Conservation (phyloP, 30 jellyfish, hydroid and myxozoan genomes). For the Phacellophora camtschatica region DNA sequence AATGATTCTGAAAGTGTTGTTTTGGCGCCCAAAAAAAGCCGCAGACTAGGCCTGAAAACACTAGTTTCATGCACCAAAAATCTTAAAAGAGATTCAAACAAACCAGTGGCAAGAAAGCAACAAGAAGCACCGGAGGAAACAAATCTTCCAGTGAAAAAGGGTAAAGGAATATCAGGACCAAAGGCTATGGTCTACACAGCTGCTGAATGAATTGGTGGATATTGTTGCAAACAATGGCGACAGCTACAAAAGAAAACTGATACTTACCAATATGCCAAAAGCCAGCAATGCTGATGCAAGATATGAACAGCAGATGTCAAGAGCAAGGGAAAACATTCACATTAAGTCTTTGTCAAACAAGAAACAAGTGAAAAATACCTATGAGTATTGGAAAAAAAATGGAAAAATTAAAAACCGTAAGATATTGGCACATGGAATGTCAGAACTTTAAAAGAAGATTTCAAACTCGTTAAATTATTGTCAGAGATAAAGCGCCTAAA, state of each 20-base stretch:
- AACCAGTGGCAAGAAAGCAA: constrained; percentile 11
- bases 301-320: constrained; percentile 57
- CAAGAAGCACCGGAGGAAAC: constrained; percentile 1
- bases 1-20: neutral
- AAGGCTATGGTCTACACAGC: constrained; percentile 58
- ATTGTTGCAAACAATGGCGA: constrained; percentile 55
- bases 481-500: no score
- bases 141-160: constrained; percentile 18
- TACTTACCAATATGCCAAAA: constrained; percentile 30
- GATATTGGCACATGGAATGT: no score
- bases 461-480: no score
- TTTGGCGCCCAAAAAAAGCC: constrained; percentile 27
- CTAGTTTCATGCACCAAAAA: constrained; percentile 8
- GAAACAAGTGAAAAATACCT: constrained; percentile 45
- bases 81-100: constrained; percentile 3
- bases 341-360: constrained; percentile 27
- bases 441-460: no score
- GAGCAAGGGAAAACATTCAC: constrained; percentile 47
- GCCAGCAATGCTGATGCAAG: constrained; percentile 59
- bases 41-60: constrained; percentile 26
- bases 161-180: constrained; percentile 38
- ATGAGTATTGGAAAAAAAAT: constrained; percentile 53
- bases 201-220: constrained; percentile 48
- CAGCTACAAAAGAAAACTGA: constrained; percentile 55
- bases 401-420: no score